Evolutionary conservation across 1,140 invertebrate genomes (phyloP), one percentile per base, ranked within the genome.

Genomic region (Euura lappo): DNA sequence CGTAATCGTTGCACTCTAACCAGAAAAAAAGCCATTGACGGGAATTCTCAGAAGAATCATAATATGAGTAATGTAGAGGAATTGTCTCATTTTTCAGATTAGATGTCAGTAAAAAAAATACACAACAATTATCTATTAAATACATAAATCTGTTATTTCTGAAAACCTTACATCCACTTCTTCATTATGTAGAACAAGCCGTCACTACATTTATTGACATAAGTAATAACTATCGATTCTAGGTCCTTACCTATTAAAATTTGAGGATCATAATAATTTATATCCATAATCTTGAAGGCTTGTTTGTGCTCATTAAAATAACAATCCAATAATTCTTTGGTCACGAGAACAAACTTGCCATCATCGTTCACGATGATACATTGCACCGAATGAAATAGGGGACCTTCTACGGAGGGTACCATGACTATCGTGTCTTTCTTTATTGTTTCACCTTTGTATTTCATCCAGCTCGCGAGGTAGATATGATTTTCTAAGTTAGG

Each of bases 291-390:
- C 47, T 51, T 51, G 47, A 51, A 51, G 47, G 47, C 47, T 51
- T 51, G 47, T 51, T 51, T 51, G 47, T 51, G 47, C 2, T 51
- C 47, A 51, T 51, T 51, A 2, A 51, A 51, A 51, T 51, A n/a
- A 51, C 2, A 51, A 51, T 51, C 47, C 7, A 51, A n/a, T 2
- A 51, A 51, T 51, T 51, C 47, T 51, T 51, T 51, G 47, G 7
- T 51, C 47, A 51, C 47, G 7, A 51, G 47, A 51, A 51, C 47
- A 51, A 51, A 51, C 47, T 2, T 51, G 47, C 47, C 47, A 51
- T 51, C 47, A 51, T 51, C 47, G 47, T 51, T n/a, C 47, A 51
- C 47, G 47, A 51, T 51, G 47, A 51, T 51, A 51, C 47, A 51
- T 51, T 51, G 7, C 47, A 51, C 47, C 11, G 47, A 2, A 51